Conservation (phyloP, 2,888 invertebrate species). For the Orgyia antiqua region DNA sequence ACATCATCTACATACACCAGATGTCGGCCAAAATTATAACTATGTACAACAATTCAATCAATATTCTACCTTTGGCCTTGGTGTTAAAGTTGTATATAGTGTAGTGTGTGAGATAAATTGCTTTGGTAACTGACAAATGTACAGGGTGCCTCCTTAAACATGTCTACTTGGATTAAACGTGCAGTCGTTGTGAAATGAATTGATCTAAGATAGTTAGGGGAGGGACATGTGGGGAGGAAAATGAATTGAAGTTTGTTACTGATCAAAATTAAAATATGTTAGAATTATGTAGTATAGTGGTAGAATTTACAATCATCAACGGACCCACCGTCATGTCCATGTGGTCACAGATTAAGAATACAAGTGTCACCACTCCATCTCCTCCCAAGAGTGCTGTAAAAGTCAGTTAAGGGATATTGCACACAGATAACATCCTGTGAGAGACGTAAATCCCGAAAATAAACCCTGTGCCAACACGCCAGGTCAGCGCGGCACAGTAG, state of each 20-base stretch:
- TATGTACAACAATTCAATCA: constrained; percentile 1
- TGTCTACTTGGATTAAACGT: constrained; percentile 43
- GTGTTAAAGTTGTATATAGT: constrained; percentile 5
- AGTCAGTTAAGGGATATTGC: too few relatives aligned
- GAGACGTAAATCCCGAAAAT: too few relatives aligned
- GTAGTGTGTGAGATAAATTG: constrained; percentile 10
- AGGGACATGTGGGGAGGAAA: constrained; percentile 8
- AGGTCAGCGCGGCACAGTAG: too few relatives aligned
- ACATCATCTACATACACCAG: constrained; percentile 23
- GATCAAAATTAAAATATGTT: constrained; percentile 11
- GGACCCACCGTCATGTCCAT: too few relatives aligned
- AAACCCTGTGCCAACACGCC: too few relatives aligned
- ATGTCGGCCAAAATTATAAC: constrained; percentile 24
- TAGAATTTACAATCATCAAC: too few relatives aligned
- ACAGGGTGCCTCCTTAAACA: constrained; percentile 41
- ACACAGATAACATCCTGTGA: too few relatives aligned
- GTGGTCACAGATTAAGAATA: too few relatives aligned
- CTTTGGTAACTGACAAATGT: constrained; percentile 36
- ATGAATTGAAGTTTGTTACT: constrained; percentile 11
- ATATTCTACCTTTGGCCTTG: constrained; percentile 2
- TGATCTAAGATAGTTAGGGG: constrained; percentile 32
- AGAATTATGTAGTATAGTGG: too few relatives aligned
- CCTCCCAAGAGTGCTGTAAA: too few relatives aligned
- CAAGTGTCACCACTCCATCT: too few relatives aligned
- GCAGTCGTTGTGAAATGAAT: constrained; percentile 31